phyloP scores from a whole-genome alignment of 2,113 vertebrate genomes.

The Spilogale gracilis region DNA sequence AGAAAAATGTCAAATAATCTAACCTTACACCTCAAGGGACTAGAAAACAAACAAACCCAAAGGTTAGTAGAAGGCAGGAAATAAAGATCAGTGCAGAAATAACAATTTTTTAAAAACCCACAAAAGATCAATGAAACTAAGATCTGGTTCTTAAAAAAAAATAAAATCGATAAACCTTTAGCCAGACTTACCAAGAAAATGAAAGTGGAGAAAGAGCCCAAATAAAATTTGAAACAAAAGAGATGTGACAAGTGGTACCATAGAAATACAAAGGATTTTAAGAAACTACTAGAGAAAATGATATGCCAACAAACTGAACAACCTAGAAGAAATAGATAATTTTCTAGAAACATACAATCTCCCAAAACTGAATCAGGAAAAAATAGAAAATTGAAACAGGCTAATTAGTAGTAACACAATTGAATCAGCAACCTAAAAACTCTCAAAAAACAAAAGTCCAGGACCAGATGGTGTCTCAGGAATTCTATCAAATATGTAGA shows the following conservation, averaged over 20 bases:
- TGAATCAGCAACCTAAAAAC: not conserved
- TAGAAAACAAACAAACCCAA: not conserved
- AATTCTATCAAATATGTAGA: not conserved
- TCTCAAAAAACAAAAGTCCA: not conserved
- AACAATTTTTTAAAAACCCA: not conserved
- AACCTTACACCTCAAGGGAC: not conserved
- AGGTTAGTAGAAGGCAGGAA: not conserved
- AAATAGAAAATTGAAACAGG: not conserved
- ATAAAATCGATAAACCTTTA: not conserved
- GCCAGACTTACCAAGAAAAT: not conserved
- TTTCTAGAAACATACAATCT: not conserved
- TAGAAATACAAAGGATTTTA: not conserved
- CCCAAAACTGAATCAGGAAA: not conserved
- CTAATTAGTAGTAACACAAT: not conserved
- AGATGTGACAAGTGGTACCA: not conserved
- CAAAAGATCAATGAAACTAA: not conserved
- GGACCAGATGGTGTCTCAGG: not conserved
- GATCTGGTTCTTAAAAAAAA: not conserved
- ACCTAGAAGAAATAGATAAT: not conserved
- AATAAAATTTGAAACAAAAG: not conserved
- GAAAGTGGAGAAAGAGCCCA: not conserved
- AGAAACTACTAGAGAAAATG: not conserved
- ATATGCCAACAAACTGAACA: not conserved
- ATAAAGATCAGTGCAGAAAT: not conserved
- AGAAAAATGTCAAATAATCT: not conserved